Percentiles rank a stretch among this genome's conserved stretches.
Conservation (phyloP, 2,113 vertebrate genomes). For the Oreocharis arfaki region DNA sequence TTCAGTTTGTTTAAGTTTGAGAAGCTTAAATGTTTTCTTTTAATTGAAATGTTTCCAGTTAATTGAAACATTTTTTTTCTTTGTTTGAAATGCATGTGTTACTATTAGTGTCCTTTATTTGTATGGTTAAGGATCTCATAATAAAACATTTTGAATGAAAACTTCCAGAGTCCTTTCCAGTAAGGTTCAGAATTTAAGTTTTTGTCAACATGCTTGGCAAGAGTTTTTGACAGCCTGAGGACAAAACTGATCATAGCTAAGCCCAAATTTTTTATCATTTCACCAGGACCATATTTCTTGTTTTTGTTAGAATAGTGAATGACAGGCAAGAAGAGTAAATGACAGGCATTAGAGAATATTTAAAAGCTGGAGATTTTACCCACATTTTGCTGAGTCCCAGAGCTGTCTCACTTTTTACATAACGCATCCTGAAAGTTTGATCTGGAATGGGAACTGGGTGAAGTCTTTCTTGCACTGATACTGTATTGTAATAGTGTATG, state of each 20-base stretch:
- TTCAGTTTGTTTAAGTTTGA: neutral
- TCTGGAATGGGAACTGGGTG: neutral
- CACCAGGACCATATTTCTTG: neutral
- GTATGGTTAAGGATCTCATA: neutral
- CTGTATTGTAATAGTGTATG: neutral
- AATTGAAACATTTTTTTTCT: neutral
- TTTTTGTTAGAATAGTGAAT: neutral
- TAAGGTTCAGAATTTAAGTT: neutral
- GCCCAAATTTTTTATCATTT: neutral
- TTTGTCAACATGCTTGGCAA: neutral
- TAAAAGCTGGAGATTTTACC: neutral
- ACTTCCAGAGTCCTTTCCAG: neutral
- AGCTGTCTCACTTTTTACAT: neutral
- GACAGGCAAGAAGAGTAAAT: neutral
- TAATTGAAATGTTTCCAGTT: neutral
- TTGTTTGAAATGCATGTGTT: neutral
- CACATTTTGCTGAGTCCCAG: neutral
- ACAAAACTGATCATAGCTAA: neutral
- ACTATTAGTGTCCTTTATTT: neutral
- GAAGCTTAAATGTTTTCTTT: neutral
- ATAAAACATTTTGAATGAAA: neutral
- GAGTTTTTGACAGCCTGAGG: neutral
- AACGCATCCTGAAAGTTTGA: rapidly evolving
- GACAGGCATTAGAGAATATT: neutral
- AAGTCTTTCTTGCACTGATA: neutral